These are phyloP conservation scores for Pseudomugil gertrudae DNA, from an alignment of 2,797 vertebrate species.

Conservation along the genomic window DNA sequence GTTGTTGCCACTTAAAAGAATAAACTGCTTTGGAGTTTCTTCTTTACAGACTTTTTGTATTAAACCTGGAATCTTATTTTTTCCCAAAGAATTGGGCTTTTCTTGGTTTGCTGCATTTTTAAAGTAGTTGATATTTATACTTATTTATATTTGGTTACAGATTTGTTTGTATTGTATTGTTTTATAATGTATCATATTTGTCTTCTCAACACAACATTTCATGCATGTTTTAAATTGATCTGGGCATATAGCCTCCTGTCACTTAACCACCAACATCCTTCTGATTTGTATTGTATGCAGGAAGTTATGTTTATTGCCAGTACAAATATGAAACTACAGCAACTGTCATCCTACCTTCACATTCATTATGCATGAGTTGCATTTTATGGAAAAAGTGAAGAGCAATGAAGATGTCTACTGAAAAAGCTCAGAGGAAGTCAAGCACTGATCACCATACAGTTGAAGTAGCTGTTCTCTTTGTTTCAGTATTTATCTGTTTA, in stretches of 20 bases:
- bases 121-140: constrained; percentile 4
- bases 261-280: constrained; percentile 15
- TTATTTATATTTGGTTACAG: too few species aligned
- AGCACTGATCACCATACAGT: constrained; percentile 61
- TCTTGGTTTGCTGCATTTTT: constrained; percentile 7
- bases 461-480: constrained; percentile 24
- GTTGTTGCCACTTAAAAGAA: background rate
- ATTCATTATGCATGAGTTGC: constrained; percentile 55
- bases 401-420: constrained; percentile 57
- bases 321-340: constrained; percentile 48
- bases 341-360: constrained; percentile 39
- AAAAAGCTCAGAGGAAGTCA: constrained; percentile 42
- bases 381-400: constrained; percentile 27
- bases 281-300: constrained; percentile 42
- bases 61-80: background rate
- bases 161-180: background rate
- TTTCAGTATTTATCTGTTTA: constrained; percentile 13
- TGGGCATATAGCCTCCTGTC: background rate
- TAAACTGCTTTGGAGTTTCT: constrained; percentile 4
- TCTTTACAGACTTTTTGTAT: constrained; percentile 3
- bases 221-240: background rate
- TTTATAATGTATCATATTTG: background rate
- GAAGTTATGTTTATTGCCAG: constrained; percentile 54
- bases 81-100: background rate
- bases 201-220: background rate